Evolutionary conservation across 2,888 invertebrate genomes (phyloP).

Genomic region (Hirudinaria manillensis): DNA sequence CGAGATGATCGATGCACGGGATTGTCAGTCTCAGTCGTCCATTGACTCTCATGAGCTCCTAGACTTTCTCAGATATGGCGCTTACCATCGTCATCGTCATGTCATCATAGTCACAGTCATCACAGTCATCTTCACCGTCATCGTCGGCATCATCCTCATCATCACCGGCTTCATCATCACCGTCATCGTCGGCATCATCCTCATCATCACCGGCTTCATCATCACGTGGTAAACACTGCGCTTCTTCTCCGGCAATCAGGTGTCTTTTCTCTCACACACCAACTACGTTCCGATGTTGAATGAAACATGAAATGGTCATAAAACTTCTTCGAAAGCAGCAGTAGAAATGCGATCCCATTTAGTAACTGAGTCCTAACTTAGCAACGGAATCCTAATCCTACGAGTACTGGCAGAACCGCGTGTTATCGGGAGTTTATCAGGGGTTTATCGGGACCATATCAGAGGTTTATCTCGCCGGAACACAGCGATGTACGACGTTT

Average conservation of each 20-base stretch:
- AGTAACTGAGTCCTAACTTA: neutral
- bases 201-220: neutral
- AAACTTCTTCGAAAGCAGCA: neutral
- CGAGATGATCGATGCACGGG: neutral
- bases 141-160: neutral
- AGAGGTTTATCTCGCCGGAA: too few species aligned
- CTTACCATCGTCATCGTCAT: conserved; percentile 2
- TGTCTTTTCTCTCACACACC: neutral
- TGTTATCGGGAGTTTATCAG: too few species aligned
- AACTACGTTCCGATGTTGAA: neutral
- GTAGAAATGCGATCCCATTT: neutral
- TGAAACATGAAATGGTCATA: too few species aligned
- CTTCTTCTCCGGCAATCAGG: neutral
- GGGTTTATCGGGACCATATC: too few species aligned
- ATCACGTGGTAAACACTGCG: neutral
- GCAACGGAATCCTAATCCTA: neutral
- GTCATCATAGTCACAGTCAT: neutral
- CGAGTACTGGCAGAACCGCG: too few species aligned
- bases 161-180: neutral
- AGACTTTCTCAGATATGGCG: too few species aligned
- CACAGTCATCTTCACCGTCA: neutral
- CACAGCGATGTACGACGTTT: too few species aligned
- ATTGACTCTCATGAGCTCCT: too few species aligned
- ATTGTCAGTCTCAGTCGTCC: neutral
- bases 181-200: neutral